phyloP scores from a whole-genome alignment of 2,888 invertebrate species.

The Petrophora chlorosata region DNA sequence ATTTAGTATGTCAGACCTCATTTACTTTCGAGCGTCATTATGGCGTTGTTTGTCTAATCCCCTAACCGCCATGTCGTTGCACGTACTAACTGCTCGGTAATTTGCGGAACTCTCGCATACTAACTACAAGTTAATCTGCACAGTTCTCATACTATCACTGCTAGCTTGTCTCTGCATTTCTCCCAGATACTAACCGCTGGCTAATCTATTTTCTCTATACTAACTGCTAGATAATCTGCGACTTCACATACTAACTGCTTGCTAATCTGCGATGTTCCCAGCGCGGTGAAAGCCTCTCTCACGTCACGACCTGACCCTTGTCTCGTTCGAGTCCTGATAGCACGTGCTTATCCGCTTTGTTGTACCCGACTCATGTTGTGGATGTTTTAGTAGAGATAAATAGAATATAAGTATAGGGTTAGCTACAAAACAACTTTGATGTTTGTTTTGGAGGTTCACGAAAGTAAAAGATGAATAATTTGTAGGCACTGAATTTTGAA shows the following conservation, averaged over 20 bases:
- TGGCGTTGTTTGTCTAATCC: no score
- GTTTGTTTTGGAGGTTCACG: no score
- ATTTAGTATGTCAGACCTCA: background rate
- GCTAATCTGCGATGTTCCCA: constrained; percentile 33
- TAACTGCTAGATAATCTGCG: constrained; percentile 30
- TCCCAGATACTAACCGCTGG: constrained; percentile 26
- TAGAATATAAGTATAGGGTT: no score
- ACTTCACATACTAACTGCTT: no score
- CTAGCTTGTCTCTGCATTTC: constrained; percentile 28
- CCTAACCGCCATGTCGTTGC: background rate
- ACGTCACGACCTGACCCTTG: constrained; percentile 38
- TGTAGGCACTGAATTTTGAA: no score
- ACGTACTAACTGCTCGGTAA: background rate
- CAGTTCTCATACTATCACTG: background rate
- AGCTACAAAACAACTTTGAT: no score
- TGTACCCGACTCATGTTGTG: no score
- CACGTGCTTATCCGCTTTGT: constrained; percentile 16
- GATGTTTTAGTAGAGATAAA: background rate
- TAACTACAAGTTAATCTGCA: background rate
- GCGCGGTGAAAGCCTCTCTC: constrained; percentile 46
- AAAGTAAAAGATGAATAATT: no score
- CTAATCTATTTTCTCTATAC: no score
- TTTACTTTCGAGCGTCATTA: background rate
- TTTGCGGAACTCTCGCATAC: background rate
- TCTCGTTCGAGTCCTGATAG: constrained; percentile 23